Base-by-base conservation (phyloP, 1,140 invertebrate species). In the Helicoverpa armigera region DNA sequence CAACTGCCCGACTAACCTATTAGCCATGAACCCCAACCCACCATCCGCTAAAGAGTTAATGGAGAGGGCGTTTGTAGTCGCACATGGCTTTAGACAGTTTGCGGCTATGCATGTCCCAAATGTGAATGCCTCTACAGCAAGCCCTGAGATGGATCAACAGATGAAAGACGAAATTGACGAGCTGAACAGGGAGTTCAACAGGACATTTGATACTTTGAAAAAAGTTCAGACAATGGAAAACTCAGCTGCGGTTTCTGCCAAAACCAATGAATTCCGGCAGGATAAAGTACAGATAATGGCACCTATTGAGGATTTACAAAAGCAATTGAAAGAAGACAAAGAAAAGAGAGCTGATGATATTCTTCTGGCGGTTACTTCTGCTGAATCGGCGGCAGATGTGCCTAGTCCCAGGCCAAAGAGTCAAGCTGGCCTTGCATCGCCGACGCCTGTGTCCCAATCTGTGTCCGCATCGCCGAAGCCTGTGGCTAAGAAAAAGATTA, bases 101-200 rank as follows among this genome's bases (percentile, higher is more conserved):
- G 87, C 90, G 48, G 65, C 85, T 72, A 91, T 94, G 89, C 80
- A 90, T 82, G 79, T 89, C 54, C 88, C 91, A 80, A 91, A 91
- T 85, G 83, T 90, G 14, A 88, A 86, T 81, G 61, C 79, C 81
- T 82, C 82, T 65, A 12, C 78, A 86, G 90, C 88, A 51, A 86
- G 75, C 18, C 50, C 79, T 23, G 83, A 82, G 13, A 91, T 93
- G 89, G 92, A 95, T 86, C 82, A 89, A 48, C 79, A 91, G 77
- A 80, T 93, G 69, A 89, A 91, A 85, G 89, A 90, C 23, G 92
- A 95, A 53, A 90, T 94, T 74, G 93, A 95, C 63, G 90, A 93
- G 69, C 79, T 95, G 0, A 95, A 95, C 82, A 89, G 88, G 75
- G 91, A 95, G 74, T 95, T 95, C 80, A 88, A 93, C 83, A 92